phyloP scores from a whole-genome alignment of 2,113 vertebrate species.

The Corapipo altera region DNA sequence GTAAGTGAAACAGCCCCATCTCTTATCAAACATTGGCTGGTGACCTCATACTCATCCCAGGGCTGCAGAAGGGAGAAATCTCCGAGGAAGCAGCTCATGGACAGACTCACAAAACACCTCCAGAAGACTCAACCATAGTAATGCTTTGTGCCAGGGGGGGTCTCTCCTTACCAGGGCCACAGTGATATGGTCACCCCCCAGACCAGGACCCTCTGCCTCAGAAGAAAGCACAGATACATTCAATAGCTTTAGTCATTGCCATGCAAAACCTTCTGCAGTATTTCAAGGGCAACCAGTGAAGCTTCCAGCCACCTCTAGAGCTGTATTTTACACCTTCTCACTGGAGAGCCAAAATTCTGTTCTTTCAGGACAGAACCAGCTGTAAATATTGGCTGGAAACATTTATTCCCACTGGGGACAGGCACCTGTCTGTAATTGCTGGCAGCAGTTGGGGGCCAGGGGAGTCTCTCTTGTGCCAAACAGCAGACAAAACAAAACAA shows the following conservation, averaged over 20 bases:
- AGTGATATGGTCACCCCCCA: background rate
- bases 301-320: background rate
- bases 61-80: background rate
- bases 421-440: background rate
- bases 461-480: background rate
- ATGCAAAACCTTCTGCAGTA: background rate
- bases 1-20: background rate
- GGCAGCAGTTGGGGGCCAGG: background rate
- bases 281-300: no score
- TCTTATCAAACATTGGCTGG: background rate
- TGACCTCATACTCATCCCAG: background rate
- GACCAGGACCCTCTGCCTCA: background rate
- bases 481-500: background rate
- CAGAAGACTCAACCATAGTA: background rate
- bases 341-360: background rate
- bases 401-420: background rate
- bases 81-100: background rate
- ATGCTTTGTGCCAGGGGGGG: background rate
- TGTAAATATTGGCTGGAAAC: background rate
- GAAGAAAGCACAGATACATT: background rate
- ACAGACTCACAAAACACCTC: background rate
- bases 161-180: background rate
- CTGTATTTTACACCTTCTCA: background rate
- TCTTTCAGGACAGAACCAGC: background rate
- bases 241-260: background rate